Evolutionary conservation across 2,113 vertebrate species (phyloP).

Genomic region (Phaetusa simplex): DNA sequence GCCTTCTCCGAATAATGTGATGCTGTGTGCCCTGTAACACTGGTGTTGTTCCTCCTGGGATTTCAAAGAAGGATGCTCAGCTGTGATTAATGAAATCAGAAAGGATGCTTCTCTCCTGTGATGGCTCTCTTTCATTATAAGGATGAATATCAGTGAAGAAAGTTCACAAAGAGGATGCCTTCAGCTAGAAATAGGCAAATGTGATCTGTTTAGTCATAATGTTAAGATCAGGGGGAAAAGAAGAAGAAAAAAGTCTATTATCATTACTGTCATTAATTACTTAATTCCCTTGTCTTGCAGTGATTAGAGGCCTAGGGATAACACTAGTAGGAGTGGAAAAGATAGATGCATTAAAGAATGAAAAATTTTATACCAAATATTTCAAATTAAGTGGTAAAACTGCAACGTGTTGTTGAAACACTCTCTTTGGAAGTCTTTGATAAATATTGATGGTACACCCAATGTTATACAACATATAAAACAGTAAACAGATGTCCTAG

Average conservation of each 20-base stretch:
- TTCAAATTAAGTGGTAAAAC: background rate
- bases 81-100: background rate
- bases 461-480: background rate
- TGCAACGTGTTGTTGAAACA: background rate
- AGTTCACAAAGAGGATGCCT: background rate
- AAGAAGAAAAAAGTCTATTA: background rate
- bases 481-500: background rate
- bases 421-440: background rate
- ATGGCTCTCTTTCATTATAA: background rate
- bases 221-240: fast-evolving
- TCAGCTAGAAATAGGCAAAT: background rate
- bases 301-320: background rate
- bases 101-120: background rate
- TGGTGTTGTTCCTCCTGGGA: background rate
- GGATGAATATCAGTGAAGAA: background rate
- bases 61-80: background rate
- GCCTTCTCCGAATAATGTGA: background rate
- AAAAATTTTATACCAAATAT: background rate
- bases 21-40: background rate
- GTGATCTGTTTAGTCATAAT: background rate
- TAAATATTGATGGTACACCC: background rate
- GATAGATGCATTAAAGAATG: background rate
- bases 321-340: background rate
- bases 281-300: background rate
- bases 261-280: background rate